phyloP scores from a whole-genome alignment of 2,797 vertebrate genomes.

The Prionace glauca region DNA sequence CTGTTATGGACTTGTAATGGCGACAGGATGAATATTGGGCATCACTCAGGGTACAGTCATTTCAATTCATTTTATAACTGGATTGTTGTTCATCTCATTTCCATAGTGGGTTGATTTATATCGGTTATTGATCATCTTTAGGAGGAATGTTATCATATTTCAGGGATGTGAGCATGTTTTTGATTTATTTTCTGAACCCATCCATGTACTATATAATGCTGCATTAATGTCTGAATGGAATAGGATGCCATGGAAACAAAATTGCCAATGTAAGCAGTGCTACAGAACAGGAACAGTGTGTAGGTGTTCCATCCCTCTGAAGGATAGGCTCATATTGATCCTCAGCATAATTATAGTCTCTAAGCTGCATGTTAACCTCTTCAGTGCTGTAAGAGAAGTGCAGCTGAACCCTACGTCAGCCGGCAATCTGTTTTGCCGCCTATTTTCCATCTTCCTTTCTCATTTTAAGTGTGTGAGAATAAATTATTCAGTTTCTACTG shows the following conservation, averaged over 20 bases:
- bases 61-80: constrained; percentile 1
- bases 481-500: background rate
- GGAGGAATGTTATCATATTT: background rate
- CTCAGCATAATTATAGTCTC: constrained; percentile 33
- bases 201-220: background rate
- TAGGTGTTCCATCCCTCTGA: constrained; percentile 36
- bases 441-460: background rate
- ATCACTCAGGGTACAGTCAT: background rate
- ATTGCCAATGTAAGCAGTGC: constrained; percentile 34
- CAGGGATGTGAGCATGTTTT: constrained; percentile 2
- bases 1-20: background rate
- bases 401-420: background rate
- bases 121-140: background rate
- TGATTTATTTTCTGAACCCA: constrained; percentile 8
- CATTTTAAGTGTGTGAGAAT: background rate
- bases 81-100: background rate
- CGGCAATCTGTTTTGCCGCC: background rate
- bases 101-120: background rate
- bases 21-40: background rate
- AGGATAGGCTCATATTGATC: constrained; percentile 34
- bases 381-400: background rate
- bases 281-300: constrained; percentile 34
- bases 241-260: constrained; percentile 34
- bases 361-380: constrained; percentile 15
- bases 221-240: constrained; percentile 29